Percentiles rank a stretch among this genome's conserved stretches.
Conservation (phyloP, 1,140 invertebrate genomes). For the Zaprionus lachaisei region DNA sequence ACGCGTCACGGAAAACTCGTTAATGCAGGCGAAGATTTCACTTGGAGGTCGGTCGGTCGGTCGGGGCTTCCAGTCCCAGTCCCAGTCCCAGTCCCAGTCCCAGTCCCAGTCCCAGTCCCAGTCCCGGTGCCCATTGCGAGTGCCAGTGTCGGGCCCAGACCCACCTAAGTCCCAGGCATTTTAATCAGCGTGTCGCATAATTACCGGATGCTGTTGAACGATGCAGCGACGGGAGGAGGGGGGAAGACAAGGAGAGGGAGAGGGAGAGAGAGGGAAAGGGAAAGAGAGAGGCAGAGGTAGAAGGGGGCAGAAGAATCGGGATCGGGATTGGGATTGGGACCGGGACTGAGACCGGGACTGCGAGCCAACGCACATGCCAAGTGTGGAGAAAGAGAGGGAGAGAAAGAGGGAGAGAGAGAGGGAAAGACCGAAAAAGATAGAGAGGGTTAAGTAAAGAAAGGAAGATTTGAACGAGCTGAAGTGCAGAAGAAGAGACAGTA, state of each 20-base stretch:
- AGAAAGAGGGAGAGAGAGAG: neutral
- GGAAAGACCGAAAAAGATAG: neutral
- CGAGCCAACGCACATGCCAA: slow-evolving; percentile 47
- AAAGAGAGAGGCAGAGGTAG: neutral
- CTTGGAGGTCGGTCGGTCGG: slow-evolving; percentile 58
- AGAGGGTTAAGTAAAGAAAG: neutral
- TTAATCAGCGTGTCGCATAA: slow-evolving; percentile 83
- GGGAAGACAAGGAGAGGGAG: neutral
- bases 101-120: too few species aligned
- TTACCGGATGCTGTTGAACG: slow-evolving; percentile 79
- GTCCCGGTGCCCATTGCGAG: neutral
- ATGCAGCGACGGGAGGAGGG: slow-evolving; percentile 12
- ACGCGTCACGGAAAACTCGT: slow-evolving; percentile 80
- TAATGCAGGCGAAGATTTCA: slow-evolving; percentile 80
- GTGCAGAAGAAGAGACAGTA: neutral
- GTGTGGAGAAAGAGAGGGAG: slow-evolving; percentile 5
- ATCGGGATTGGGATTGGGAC: slow-evolving; percentile 14
- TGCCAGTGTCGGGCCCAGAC: slow-evolving; percentile 45
- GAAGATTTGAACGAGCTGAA: neutral
- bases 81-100: too few species aligned
- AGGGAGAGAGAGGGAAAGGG: neutral
- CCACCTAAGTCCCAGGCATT: slow-evolving; percentile 76
- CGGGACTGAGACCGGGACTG: slow-evolving; percentile 28
- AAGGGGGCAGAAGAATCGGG: neutral
- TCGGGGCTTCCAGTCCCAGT: neutral